Base-by-base conservation (phyloP, 2,888 invertebrate genomes). In the Erebia palarica region DNA sequence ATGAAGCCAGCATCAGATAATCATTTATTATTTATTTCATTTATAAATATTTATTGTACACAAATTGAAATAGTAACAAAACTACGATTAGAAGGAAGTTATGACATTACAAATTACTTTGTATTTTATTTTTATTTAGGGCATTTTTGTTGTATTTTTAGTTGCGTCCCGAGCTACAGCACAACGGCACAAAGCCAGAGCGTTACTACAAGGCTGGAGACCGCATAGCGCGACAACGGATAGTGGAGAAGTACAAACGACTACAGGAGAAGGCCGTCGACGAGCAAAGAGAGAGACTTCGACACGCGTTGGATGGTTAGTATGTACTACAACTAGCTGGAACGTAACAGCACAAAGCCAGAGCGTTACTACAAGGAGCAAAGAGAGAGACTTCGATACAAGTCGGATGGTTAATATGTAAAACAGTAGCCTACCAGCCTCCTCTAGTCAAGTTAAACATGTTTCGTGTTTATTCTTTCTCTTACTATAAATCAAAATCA, bases 301-400 rank as follows among this genome's bases (percentile, higher is more conserved):
- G 92, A 65, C 88, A 93, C 72, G 94, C 94, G 0, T 79, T 94
- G 1, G 94, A 94, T 78, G 95, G 95, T 93, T 16, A 78, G 78
- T 47, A 49, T 49, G 60, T 27, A 65, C n/a, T 2, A 21, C 21
- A 21, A 3, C 3, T 2, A 1, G 21, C 21, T 21, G n/a, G n/a
- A n/a, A n/a, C n/a, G n/a, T n/a, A n/a, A n/a, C n/a, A n/a, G n/a
- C n/a, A n/a, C n/a, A n/a, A n/a, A n/a, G n/a, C n/a, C n/a, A n/a
- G n/a, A n/a, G n/a, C n/a, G n/a, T n/a, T n/a, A n/a, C n/a, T n/a
- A 95, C 8, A 89, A 94, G 13, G 90, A 88, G 42, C 94, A 94
- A 83, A 82, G 92, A 77, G 89, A 91, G 57, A 90, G 94, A 75
- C 81, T 95, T 59, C 91, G 92, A 65, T 88, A 93, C 72, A 94